Conservation (phyloP, 2,888 invertebrate species). For the Crepidodera aurea region DNA sequence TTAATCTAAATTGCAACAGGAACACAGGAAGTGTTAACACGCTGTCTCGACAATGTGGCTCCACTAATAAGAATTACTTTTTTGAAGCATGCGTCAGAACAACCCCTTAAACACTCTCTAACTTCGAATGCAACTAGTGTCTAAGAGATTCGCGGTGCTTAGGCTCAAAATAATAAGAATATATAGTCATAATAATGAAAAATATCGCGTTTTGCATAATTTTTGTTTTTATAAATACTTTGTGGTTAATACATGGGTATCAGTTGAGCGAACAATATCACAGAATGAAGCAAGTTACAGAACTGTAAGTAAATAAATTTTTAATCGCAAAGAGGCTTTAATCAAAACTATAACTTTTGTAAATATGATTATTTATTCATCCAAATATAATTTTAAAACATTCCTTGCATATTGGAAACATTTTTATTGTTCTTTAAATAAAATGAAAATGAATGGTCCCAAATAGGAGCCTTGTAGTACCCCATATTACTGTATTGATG, state of each 20-base stretch:
- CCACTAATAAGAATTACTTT: not conserved
- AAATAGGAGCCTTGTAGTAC: too few species aligned
- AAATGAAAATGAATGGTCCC: too few species aligned
- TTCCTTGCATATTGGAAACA: too few species aligned
- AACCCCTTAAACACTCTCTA: not conserved
- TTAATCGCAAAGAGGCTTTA: too few species aligned
- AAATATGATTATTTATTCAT: too few species aligned
- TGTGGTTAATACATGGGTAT: not conserved
- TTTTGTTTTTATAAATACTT: not conserved
- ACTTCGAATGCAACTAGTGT: constrained; percentile 4
- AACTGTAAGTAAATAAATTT: constrained; percentile 17
- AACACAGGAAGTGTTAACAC: constrained; percentile 6
- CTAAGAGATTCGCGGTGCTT: not conserved
- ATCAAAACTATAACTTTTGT: too few species aligned
- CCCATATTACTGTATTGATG: too few species aligned
- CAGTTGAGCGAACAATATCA: constrained; percentile 5
- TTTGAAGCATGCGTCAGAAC: constrained; percentile 8
- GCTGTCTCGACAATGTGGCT: constrained; percentile 17
- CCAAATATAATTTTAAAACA: too few species aligned
- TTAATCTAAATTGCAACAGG: not conserved
- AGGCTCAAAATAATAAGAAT: not conserved
- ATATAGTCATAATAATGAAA: not conserved
- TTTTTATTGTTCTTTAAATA: too few species aligned
- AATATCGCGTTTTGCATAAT: not conserved
- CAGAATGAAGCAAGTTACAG: constrained; percentile 9